Percentiles rank a stretch among this genome's conserved stretches.
Evolutionary conservation across 37 sponge, comb jelly and placozoan genomes (phyloP).

Genomic region (Spongilla lacustris): DNA sequence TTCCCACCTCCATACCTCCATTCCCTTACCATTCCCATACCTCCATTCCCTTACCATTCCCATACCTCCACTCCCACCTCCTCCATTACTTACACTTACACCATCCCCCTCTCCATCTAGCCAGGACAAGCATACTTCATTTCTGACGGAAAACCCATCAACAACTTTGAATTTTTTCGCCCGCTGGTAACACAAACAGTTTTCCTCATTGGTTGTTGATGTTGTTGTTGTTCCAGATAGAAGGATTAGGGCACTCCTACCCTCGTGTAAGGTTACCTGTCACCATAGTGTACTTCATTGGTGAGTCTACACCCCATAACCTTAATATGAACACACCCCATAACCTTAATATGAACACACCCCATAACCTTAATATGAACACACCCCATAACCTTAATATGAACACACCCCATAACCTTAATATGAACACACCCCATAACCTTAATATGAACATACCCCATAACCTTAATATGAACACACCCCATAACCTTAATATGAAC

Average conservation of each 20-base stretch:
- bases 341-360: too few relatives aligned
- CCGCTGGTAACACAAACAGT: slow-evolving; percentile 46
- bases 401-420: too few relatives aligned
- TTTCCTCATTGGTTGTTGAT: neutral
- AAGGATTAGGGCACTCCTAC: slow-evolving; percentile 73
- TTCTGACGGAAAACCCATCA: slow-evolving; percentile 80
- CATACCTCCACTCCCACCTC: neutral
- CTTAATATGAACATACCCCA: too few relatives aligned
- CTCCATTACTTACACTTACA: neutral
- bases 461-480: too few relatives aligned
- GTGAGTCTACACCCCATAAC: slow-evolving; percentile 20
- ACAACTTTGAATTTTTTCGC: slow-evolving; percentile 77
- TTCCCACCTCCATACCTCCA: too few relatives aligned
- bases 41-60: too few relatives aligned
- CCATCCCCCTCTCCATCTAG: neutral
- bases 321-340: neutral
- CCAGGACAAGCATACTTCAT: slow-evolving; percentile 73
- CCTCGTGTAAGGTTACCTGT: slow-evolving; percentile 62
- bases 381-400: too few relatives aligned
- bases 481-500: too few relatives aligned
- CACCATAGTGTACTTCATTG: slow-evolving; percentile 52
- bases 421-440: too few relatives aligned
- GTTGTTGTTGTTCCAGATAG: slow-evolving; percentile 31
- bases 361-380: too few relatives aligned
- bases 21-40: too few relatives aligned